phyloP scores from a whole-genome alignment of 2,113 vertebrate genomes.

The Heterotilapia buettikoferi region DNA sequence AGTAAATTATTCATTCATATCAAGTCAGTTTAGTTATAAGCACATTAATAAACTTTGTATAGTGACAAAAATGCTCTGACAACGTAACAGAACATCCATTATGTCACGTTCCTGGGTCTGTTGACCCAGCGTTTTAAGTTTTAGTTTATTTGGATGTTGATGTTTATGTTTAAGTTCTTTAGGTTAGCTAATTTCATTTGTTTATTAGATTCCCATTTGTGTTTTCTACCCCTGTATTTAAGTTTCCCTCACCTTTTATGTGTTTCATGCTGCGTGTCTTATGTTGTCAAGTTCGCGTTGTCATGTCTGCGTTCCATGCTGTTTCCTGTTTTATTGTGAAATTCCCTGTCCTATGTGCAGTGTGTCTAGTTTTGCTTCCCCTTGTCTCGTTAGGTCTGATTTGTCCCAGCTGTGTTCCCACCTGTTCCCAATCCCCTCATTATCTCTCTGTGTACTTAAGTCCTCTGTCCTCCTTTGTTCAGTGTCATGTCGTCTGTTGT shows the following conservation, averaged over 20 bases:
- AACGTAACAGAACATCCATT: neutral
- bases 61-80: neutral
- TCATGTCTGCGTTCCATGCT: neutral
- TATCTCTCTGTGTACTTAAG: neutral
- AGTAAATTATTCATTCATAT: neutral
- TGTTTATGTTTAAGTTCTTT: neutral
- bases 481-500: neutral
- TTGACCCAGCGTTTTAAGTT: neutral
- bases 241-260: neutral
- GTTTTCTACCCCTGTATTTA: neutral
- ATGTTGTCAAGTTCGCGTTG: neutral
- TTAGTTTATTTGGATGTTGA: neutral
- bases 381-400: neutral
- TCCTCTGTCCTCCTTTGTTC: neutral
- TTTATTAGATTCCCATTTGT: neutral
- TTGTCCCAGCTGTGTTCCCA: neutral
- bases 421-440: neutral
- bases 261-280: neutral
- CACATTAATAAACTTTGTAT: neutral
- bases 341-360: neutral
- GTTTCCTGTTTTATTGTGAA: neutral
- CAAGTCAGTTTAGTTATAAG: neutral
- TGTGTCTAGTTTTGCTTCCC: neutral
- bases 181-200: neutral
- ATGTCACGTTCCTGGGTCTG: neutral